Base-by-base conservation (phyloP, 2,888 invertebrate species). In the Tenthredo livida region DNA sequence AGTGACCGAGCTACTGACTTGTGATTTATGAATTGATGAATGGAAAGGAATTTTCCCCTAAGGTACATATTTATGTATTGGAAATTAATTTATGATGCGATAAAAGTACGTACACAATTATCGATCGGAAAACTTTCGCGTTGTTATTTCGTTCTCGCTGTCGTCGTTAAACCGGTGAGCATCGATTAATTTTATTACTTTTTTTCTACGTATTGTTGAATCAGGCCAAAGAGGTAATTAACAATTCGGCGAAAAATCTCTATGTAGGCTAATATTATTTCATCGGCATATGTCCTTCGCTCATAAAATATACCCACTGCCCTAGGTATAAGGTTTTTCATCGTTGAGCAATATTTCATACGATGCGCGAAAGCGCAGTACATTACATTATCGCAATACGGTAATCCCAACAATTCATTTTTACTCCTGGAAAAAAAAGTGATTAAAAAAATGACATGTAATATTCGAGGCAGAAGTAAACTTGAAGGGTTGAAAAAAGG, bases 41-140 rank as follows among this genome's bases (percentile, higher is more conserved):
- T 47, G n/a, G n/a, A 77, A 77, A 25, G 33, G 3, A 77, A 77
- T 77, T n/a, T 54, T 77, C 77, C 33, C 29, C 29, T 21, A 33
- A 54, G 17, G 29, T 47, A 73, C 12, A 73, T 15, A 17, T 73
- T 73, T 43, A 43, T n/a, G n/a, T 43, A 43, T 43, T 21, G 1
- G 40, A 33, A 67, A 47, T 65, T 65, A 50, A 83, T 47, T 83
- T 83, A 29, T 33, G 43, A 67, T 61, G 29, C 37, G 65, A 70
- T 43, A 83, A 83, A 83, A 83, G 61, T 83, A 47, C 10, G 25
- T 61, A 61, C 9, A 4, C n/a, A 65, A 83, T 47, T 29, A 67
- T 83, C 83, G 83, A 83, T 47, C 54, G 5, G n/a, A 15, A 29
- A 47, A 83, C 7, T 43, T 70, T 70, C 50, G 33, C 67, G 47